Conservation (phyloP, 2,113 vertebrate genomes). For the Chascanopsetta lugubris region DNA sequence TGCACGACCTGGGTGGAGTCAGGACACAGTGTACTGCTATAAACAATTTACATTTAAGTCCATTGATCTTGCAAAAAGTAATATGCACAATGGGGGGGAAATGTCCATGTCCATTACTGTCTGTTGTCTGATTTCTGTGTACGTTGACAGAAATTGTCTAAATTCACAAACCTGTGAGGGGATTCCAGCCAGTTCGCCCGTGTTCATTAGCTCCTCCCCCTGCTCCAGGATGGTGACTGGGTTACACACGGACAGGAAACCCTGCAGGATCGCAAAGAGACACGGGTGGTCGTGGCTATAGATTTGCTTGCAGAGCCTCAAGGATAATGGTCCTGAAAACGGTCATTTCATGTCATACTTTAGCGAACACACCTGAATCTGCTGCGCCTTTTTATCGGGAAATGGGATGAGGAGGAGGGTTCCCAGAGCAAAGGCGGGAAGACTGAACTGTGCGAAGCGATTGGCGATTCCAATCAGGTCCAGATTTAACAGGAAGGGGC, state of each 20-base stretch:
- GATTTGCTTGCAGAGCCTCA: neutral
- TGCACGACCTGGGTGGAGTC: too few relatives aligned
- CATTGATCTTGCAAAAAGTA: too few relatives aligned
- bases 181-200: constrained; percentile 87
- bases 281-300: neutral
- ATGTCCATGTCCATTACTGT: too few relatives aligned
- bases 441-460: constrained; percentile 88
- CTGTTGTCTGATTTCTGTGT: too few relatives aligned
- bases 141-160: neutral
- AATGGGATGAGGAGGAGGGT: constrained; percentile 91
- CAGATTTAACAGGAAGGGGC: constrained; percentile 89
- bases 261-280: constrained; percentile 72
- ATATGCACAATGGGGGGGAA: too few relatives aligned
- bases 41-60: too few relatives aligned
- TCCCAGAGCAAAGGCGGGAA: constrained; percentile 89
- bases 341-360: neutral
- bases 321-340: neutral
- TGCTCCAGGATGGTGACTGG: constrained; percentile 85
- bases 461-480: constrained; percentile 90
- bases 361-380: constrained; percentile 84
- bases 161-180: constrained; percentile 83
- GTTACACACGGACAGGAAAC: constrained; percentile 83
- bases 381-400: constrained; percentile 83
- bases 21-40: too few relatives aligned
- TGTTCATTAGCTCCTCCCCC: constrained; percentile 86